phyloP scores from a whole-genome alignment of 2,888 invertebrate species.

The Aphodius granarius region DNA sequence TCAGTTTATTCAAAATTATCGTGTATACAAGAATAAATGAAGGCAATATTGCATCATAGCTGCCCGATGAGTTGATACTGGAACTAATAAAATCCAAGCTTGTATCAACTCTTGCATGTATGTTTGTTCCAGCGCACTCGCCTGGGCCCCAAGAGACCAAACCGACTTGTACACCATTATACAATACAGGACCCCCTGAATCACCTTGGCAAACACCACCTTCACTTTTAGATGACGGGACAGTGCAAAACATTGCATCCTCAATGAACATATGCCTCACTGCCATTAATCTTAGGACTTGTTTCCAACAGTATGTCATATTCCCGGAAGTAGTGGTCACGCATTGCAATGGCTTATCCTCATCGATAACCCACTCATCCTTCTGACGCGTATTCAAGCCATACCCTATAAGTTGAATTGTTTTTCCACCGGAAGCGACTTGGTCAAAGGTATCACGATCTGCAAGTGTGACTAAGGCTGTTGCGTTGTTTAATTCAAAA shows the following conservation, averaged over 20 bases:
- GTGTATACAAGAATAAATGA: too few species aligned
- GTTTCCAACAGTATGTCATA: neutral
- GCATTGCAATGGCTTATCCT: neutral
- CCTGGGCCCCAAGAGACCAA: neutral
- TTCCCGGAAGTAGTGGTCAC: neutral
- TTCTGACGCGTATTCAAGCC: neutral
- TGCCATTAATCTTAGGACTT: neutral
- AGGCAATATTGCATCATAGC: too few species aligned
- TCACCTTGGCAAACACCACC: constrained; percentile 1
- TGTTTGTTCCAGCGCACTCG: neutral
- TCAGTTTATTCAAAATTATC: too few species aligned
- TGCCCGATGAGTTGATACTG: too few species aligned
- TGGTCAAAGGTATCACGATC: neutral
- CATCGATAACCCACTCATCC: neutral
- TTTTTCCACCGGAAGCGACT: neutral
- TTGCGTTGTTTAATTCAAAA: neutral
- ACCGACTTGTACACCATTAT: constrained; percentile 3
- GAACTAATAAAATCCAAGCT: neutral
- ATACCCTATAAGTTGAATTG: neutral
- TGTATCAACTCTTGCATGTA: neutral
- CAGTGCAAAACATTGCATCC: neutral
- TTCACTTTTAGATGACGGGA: neutral
- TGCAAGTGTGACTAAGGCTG: neutral
- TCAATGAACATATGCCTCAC: neutral
- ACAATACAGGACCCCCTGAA: neutral